Evolutionary conservation across 2,888 invertebrate species (phyloP).

Genomic region (Buathra laborator): DNA sequence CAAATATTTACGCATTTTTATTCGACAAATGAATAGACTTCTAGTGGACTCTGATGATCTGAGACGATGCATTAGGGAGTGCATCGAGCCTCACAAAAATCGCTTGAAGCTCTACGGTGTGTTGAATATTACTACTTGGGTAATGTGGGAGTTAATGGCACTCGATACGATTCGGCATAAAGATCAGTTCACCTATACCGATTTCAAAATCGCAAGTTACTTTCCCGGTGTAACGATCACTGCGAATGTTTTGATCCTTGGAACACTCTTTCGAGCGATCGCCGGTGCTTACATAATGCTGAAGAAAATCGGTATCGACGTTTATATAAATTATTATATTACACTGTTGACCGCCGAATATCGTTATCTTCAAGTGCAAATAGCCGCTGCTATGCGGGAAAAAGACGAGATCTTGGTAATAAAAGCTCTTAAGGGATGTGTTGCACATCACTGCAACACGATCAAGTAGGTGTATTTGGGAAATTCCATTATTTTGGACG

Average conservation of each 20-base stretch:
- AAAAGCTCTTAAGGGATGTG: slow-evolving; percentile 24
- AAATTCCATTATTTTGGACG: too few species aligned
- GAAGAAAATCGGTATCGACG: slow-evolving; percentile 73
- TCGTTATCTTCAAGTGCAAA: slow-evolving; percentile 66
- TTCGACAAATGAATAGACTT: slow-evolving; percentile 66
- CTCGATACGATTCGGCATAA: slow-evolving; percentile 59
- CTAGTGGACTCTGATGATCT: slow-evolving; percentile 63
- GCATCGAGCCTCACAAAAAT: slow-evolving; percentile 66
- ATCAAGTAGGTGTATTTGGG: not conserved
- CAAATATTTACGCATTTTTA: slow-evolving; percentile 63
- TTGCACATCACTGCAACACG: slow-evolving; percentile 54
- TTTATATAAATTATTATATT: slow-evolving; percentile 73
- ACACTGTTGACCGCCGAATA: slow-evolving; percentile 73
- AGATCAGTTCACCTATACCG: slow-evolving; percentile 67
- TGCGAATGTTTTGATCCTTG: slow-evolving; percentile 55
- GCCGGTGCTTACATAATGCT: slow-evolving; percentile 48
- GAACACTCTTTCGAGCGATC: slow-evolving; percentile 55
- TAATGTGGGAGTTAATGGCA: slow-evolving; percentile 66
- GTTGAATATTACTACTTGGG: slow-evolving; percentile 14
- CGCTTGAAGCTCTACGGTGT: slow-evolving; percentile 69
- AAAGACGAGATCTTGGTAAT: not conserved
- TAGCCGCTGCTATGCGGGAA: slow-evolving; percentile 61
- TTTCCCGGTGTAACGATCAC: slow-evolving; percentile 69
- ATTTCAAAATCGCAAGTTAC: slow-evolving; percentile 70
- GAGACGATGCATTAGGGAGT: slow-evolving; percentile 28